A percentile compares a stretch with the other conserved stretches of the same genome.
These are phyloP conservation scores for Drosophila histrio DNA, from an alignment of 2,888 invertebrate genomes.

Conservation along the genomic window DNA sequence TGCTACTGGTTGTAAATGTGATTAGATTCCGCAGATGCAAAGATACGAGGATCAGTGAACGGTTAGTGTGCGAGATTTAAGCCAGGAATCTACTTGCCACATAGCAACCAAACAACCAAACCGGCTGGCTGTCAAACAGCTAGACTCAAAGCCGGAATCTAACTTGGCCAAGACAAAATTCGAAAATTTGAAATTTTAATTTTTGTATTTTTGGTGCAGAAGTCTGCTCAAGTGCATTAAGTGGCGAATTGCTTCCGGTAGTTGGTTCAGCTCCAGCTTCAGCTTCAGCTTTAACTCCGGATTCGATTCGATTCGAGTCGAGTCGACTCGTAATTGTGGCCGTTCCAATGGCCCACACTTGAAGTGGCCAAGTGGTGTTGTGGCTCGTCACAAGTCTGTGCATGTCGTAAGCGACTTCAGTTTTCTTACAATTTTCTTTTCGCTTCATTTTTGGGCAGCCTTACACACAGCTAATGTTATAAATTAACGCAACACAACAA, in stretches of 20 bases:
- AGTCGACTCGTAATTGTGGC: conserved; percentile 34
- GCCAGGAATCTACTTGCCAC: conserved; percentile 27
- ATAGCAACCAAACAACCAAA: conserved; percentile 6
- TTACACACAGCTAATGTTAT: conserved; percentile 58
- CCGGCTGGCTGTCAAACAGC: conserved; percentile 35
- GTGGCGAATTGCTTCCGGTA: conserved; percentile 73
- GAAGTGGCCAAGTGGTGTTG: conserved; percentile 32
- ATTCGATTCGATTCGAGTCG: conserved; percentile 3
- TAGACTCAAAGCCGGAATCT: conserved; percentile 54
- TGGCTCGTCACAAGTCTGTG: conserved; percentile 48
- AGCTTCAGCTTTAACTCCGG: conserved; percentile 1
- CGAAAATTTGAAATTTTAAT: conserved; percentile 56
- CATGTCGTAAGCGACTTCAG: conserved; percentile 63
- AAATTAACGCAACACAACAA: conserved; percentile 64
- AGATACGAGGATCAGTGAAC: conserved; percentile 14
- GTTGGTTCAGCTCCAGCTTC: conserved; percentile 27
- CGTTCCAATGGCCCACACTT: conserved; percentile 52
- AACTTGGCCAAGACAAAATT: conserved; percentile 25
- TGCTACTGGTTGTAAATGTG: conserved; percentile 19
- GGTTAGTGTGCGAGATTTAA: conserved; percentile 10
- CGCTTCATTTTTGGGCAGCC: conserved; percentile 45
- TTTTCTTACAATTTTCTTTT: conserved; percentile 58
- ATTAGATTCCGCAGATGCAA: conserved; percentile 10
- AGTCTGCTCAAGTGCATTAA: conserved; percentile 63
- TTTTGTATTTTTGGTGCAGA: conserved; percentile 43